Conservation (phyloP, 2,797 vertebrate species). For the Periparus ater region DNA sequence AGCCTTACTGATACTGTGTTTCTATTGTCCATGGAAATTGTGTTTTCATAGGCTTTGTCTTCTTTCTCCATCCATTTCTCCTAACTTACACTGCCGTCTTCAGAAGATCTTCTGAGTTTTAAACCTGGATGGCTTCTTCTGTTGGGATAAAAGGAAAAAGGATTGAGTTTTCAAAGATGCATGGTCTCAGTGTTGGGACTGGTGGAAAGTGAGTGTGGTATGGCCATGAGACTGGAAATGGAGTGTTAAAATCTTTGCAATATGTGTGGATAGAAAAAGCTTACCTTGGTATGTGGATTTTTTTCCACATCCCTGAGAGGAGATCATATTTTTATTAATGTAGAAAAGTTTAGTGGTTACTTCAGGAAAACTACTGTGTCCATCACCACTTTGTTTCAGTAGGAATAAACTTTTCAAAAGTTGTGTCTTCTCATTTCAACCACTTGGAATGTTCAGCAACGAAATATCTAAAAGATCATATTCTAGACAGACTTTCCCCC, state of each 20-base stretch:
- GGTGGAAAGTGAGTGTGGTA: neutral
- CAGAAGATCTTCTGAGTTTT: neutral
- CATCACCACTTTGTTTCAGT: neutral
- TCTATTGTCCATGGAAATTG: neutral
- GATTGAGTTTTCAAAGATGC: neutral
- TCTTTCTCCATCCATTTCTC: neutral
- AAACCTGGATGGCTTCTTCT: neutral
- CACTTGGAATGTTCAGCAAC: neutral
- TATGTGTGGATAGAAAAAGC: neutral
- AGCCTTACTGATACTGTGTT: neutral
- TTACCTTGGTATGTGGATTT: neutral
- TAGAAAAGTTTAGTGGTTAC: neutral
- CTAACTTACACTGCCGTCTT: neutral
- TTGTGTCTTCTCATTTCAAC: neutral
- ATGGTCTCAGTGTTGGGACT: neutral
- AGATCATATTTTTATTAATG: neutral
- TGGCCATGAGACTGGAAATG: neutral
- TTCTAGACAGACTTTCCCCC: neutral
- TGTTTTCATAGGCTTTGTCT: neutral
- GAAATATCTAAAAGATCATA: neutral
- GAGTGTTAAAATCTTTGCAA: neutral
- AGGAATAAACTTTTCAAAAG: neutral
- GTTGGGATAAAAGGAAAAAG: neutral
- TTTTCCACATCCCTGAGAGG: neutral
- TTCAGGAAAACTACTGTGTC: neutral